Conservation (phyloP, 2,888 invertebrate genomes). For the Agonopterix alstromeriana region DNA sequence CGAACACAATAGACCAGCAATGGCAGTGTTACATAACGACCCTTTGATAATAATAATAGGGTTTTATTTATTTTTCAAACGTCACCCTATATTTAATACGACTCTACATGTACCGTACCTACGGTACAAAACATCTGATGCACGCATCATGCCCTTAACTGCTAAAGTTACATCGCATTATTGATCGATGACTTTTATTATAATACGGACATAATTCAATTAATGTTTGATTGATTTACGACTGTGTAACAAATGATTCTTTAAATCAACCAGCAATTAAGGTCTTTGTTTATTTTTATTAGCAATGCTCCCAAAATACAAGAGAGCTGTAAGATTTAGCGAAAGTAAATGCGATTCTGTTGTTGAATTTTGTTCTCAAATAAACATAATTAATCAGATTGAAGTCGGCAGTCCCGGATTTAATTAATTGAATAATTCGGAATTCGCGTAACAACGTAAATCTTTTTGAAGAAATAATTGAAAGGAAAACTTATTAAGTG, state of each 20-base stretch:
- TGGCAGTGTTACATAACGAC: no score
- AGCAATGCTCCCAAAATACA: no score
- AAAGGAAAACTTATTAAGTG: no score
- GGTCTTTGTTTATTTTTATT: neutral
- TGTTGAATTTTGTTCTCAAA: neutral
- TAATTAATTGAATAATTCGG: neutral
- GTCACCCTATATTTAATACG: no score
- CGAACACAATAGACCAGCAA: no score
- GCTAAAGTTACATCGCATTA: neutral
- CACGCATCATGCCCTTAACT: neutral
- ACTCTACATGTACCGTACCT: neutral
- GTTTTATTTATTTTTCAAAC: no score
- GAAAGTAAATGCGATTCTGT: no score
- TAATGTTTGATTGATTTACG: slow-evolving; percentile 7
- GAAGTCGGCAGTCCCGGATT: neutral
- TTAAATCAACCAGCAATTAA: neutral
- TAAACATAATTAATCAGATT: slow-evolving; percentile 1
- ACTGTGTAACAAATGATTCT: slow-evolving; percentile 2
- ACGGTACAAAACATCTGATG: neutral
- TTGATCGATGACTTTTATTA: slow-evolving; percentile 7
- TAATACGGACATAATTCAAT: slow-evolving; percentile 7
- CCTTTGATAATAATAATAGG: no score
- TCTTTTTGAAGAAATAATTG: no score
- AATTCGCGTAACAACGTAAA: no score
- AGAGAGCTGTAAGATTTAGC: no score